A percentile compares a stretch with the other conserved stretches of the same genome.
Evolutionary conservation across 1,140 invertebrate genomes (phyloP).

Genomic region (Drosophila serrata): DNA sequence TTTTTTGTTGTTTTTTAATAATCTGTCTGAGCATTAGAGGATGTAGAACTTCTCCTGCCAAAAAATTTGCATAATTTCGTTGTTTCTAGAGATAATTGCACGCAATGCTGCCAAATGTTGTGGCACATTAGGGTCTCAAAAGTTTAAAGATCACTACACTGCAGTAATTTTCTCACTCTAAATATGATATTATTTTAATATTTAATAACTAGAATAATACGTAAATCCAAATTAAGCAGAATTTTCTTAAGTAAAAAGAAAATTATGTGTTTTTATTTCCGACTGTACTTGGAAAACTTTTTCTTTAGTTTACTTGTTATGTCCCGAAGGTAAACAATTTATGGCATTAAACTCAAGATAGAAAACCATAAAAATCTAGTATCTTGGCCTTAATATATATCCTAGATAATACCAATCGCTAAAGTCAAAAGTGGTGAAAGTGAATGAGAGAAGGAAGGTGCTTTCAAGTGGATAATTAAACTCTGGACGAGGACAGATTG

Average conservation of each 20-base stretch:
- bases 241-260: not conserved
- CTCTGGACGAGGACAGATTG: conserved; percentile 41
- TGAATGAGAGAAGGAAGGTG: conserved; percentile 9
- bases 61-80: conserved; percentile 14
- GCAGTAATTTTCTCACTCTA: not conserved
- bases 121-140: conserved; percentile 8
- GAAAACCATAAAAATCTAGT: conserved; percentile 5
- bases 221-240: rapidly evolving
- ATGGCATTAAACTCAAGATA: not conserved
- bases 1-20: conserved; percentile 5
- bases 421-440: conserved; percentile 1
- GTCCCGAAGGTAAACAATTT: not conserved
- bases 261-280: too few relatives aligned
- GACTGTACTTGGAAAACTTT: too few relatives aligned
- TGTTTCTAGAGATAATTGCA: conserved; percentile 16
- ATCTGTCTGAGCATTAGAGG: not conserved
- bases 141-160: not conserved
- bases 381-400: conserved; percentile 1
- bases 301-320: not conserved
- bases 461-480: conserved; percentile 73
- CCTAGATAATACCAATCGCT: conserved; percentile 9
- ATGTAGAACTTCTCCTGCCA: not conserved
- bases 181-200: not conserved
- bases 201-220: not conserved
- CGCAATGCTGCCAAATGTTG: conserved; percentile 4